Evolutionary conservation across 2,888 invertebrate species (phyloP).

Genomic region (Polydrusus pterygomalis): DNA sequence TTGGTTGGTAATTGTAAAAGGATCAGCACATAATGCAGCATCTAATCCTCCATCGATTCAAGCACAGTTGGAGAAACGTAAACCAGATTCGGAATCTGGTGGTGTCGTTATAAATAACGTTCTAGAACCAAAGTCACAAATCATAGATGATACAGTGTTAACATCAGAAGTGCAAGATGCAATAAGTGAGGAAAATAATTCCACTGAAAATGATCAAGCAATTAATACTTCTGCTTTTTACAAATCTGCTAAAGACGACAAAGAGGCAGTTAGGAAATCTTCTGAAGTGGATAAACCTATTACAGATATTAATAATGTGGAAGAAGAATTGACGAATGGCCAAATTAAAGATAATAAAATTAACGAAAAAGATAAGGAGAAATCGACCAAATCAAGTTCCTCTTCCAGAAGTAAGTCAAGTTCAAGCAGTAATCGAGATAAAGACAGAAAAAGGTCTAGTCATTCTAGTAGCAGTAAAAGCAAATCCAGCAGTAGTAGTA

Average conservation of each 20-base stretch:
- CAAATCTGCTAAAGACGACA: constrained; percentile 84
- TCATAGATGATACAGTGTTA: constrained; percentile 11
- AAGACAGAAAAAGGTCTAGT: constrained; percentile 63
- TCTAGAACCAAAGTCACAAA: constrained; percentile 49
- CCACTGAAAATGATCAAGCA: constrained; percentile 24
- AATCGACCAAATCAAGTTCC: constrained; percentile 52
- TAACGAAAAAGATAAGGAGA: constrained; percentile 44
- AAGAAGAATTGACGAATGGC: constrained; percentile 38
- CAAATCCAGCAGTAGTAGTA: constrained; percentile 64
- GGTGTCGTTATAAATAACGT: constrained; percentile 5
- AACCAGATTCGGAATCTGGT: constrained; percentile 15
- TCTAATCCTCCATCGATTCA: constrained; percentile 7
- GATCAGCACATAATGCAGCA: constrained; percentile 73
- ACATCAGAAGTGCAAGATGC: constrained; percentile 41
- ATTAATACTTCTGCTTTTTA: constrained; percentile 68
- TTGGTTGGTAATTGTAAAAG: constrained; percentile 92
- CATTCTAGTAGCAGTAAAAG: constrained; percentile 62
- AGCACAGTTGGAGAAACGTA: constrained; percentile 21
- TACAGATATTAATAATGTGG: constrained; percentile 13
- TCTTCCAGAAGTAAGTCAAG: constrained; percentile 59
- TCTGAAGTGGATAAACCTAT: constrained; percentile 29
- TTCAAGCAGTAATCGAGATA: constrained; percentile 56
- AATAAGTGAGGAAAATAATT: constrained; percentile 38
- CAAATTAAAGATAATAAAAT: constrained; percentile 50
- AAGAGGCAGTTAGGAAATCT: constrained; percentile 73